Evolutionary conservation across 2,113 vertebrate species (phyloP), one percentile per base, ranked within the genome.

Genomic region (Galeopterus variegatus): DNA sequence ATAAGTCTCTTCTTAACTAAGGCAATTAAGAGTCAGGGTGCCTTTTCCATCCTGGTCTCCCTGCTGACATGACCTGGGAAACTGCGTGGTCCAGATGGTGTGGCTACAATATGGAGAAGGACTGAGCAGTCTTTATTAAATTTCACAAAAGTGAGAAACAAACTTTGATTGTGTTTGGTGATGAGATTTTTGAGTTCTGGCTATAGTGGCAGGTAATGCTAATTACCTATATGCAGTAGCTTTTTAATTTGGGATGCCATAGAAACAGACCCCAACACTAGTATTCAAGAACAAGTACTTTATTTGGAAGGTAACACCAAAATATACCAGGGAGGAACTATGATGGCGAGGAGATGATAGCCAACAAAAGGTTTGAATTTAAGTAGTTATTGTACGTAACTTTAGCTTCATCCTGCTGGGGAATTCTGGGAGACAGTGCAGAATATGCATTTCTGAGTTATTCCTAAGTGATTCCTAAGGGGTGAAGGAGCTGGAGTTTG

Each of bases 281-380:
- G 24, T 17, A 80, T 91, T 56, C 24, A 85, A 88, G 24, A 89
- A 73, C 4, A 62, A 65, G 21, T 90, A 56, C 5, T 94, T 94
- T 60, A 85, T 76, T 93, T 75, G 58, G 41, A 19, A 85, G 24
- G 23, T 69, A 13, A 88, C 13, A 72, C 45, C 19, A 65, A 28
- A 13, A 86, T 23, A 82, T 21, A 81, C 36, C 50, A 58, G 52
- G 33, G 48, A 88, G 15, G 31, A 95, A 70, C 19, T 58, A 90
- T 69, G 36, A 45, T 64, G 17, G 21, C 65, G 6, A 82, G 64
- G 56, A 82, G 8, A 84, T 65, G 13, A 23, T 33, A 64, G 8
- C 56, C n/a, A 83, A 83, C 80, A 81, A 87, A 89, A 87, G 52
- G 14, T 82, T 90, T 73, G 14, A 73, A 91, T 94, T 88, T 23